Conservation (phyloP, 2,888 invertebrate species). For the Xestia xanthographa region DNA sequence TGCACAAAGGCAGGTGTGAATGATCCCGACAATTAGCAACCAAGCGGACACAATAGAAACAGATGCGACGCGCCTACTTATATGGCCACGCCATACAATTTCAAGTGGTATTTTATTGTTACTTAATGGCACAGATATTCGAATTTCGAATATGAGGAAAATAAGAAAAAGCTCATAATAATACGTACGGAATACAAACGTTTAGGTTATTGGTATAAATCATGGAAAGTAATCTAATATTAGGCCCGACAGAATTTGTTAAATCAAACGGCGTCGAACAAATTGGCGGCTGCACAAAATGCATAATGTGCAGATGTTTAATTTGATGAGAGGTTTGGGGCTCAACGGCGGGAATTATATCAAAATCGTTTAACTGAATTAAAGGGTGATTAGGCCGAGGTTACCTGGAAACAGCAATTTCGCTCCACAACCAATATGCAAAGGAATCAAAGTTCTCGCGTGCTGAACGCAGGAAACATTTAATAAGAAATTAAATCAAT, state of each 20-base stretch:
- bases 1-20: slow-evolving; percentile 78
- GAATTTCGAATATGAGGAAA: slow-evolving; percentile 31
- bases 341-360: slow-evolving; percentile 83
- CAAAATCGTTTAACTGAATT: slow-evolving; percentile 86
- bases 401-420: slow-evolving; percentile 81
- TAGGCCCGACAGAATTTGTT: slow-evolving; percentile 79
- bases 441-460: slow-evolving; percentile 44
- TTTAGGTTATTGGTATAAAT: slow-evolving; percentile 78
- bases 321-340: slow-evolving; percentile 85
- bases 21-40: slow-evolving; percentile 74
- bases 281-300: slow-evolving; percentile 86
- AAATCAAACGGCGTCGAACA: slow-evolving; percentile 83
- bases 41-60: slow-evolving; percentile 72
- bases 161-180: slow-evolving; percentile 54
- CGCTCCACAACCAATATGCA: slow-evolving; percentile 54
- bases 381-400: slow-evolving; percentile 75
- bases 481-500: slow-evolving; percentile 48
- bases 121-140: slow-evolving; percentile 46
- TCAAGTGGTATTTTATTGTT: slow-evolving; percentile 50
- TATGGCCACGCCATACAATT: slow-evolving; percentile 59
- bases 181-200: slow-evolving; percentile 63
- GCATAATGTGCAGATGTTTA: slow-evolving; percentile 87
- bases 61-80: slow-evolving; percentile 67
- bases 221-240: slow-evolving; percentile 76
- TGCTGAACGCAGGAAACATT: slow-evolving; percentile 59